These are phyloP conservation scores for Melanotaenia trifasciata DNA, from an alignment of 2,797 vertebrate species.

Conservation along the genomic window DNA sequence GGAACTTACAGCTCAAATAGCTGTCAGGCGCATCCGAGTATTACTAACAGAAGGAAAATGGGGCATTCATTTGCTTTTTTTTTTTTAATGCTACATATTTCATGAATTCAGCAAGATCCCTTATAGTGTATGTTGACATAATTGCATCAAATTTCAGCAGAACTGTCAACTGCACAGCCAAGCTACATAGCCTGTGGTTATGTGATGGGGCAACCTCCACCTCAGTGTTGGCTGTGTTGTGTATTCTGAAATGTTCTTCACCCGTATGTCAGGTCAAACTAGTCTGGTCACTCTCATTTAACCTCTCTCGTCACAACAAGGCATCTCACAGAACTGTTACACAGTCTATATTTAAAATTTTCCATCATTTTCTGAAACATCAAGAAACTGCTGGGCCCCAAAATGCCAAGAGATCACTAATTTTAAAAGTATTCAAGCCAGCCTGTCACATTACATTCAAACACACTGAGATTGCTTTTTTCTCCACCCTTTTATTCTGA, in stretches of 20 bases:
- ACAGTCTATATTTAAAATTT: background rate
- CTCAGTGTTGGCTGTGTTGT: background rate
- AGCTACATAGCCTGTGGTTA: background rate
- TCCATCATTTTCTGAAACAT: background rate
- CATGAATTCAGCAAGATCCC: background rate
- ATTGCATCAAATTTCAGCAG: slow-evolving; percentile 4
- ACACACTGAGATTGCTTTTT: background rate
- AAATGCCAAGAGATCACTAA: background rate
- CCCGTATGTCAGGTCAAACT: background rate
- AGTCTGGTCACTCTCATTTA: background rate
- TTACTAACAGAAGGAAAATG: background rate
- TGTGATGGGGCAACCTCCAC: background rate
- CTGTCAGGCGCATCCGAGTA: slow-evolving; percentile 1
- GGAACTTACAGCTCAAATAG: background rate
- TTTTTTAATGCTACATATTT: background rate
- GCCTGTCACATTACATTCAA: background rate
- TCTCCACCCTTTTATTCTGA: background rate
- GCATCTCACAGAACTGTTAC: background rate
- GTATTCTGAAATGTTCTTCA: background rate
- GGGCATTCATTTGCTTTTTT: no score
- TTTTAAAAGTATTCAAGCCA: background rate
- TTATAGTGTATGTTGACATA: background rate
- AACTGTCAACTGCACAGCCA: background rate
- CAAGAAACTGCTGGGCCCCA: background rate
- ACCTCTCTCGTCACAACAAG: background rate